A percentile compares a stretch with the other conserved stretches of the same genome.
phyloP scores from a whole-genome alignment of 2,888 invertebrate genomes.

The Philereme vetulata region DNA sequence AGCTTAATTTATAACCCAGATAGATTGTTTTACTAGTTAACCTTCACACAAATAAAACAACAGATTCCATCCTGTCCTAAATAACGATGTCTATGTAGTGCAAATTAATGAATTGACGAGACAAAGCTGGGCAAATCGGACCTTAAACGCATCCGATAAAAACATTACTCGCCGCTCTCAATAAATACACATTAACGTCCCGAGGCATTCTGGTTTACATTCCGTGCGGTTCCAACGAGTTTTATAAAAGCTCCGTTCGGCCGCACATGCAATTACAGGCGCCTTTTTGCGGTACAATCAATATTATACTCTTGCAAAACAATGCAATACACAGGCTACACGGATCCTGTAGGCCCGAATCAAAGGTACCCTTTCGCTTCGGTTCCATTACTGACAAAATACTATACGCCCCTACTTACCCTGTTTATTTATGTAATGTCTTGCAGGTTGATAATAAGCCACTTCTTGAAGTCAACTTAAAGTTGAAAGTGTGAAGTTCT shows the following conservation, averaged over 20 bases:
- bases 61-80: constrained; percentile 40
- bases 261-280: constrained; percentile 81
- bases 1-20: no score
- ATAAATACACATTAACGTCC: constrained; percentile 84
- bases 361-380: no score
- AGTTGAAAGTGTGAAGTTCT: no score
- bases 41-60: constrained; percentile 30
- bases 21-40: neutral
- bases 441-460: no score
- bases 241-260: constrained; percentile 80
- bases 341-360: constrained; percentile 29
- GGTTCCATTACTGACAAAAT: no score
- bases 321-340: constrained; percentile 63
- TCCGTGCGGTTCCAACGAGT: constrained; percentile 82
- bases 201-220: constrained; percentile 80
- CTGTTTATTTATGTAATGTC: no score
- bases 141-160: constrained; percentile 74
- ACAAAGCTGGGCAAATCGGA: constrained; percentile 63
- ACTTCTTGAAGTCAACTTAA: no score
- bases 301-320: constrained; percentile 73
- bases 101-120: constrained; percentile 51
- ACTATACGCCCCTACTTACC: no score
- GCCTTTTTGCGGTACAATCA: constrained; percentile 76
- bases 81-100: constrained; percentile 45
- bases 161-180: constrained; percentile 81